A percentile compares a stretch with the other conserved stretches of the same genome.
phyloP scores from a whole-genome alignment of 2,888 invertebrate species.

The Chrysodeixis includens region DNA sequence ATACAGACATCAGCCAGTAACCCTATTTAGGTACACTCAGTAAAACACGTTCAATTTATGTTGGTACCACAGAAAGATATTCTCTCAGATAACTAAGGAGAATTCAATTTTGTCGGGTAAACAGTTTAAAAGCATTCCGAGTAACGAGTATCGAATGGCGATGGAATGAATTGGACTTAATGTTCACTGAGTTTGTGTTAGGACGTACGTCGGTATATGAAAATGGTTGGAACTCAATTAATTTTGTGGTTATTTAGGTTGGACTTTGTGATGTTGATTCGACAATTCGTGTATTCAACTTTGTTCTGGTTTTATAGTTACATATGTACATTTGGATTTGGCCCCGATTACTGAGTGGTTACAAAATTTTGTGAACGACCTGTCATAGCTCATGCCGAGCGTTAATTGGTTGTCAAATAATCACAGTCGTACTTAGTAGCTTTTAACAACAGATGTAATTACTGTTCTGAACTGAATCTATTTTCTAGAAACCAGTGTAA shows the following conservation, averaged over 20 bases:
- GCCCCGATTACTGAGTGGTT: no score
- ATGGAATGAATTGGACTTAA: slow-evolving; percentile 77
- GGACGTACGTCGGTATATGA: slow-evolving; percentile 18
- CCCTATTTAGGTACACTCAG: slow-evolving; percentile 50
- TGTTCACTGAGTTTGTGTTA: slow-evolving; percentile 58
- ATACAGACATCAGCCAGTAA: slow-evolving; percentile 57
- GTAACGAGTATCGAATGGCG: slow-evolving; percentile 76
- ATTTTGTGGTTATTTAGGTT: neutral
- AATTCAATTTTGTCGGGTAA: slow-evolving; percentile 70
- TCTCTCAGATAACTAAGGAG: slow-evolving; percentile 55
- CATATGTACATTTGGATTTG: no score
- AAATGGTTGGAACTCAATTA: neutral
- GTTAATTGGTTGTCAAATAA: no score
- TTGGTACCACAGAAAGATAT: slow-evolving; percentile 54
- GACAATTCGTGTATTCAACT: neutral
- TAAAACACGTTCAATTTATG: slow-evolving; percentile 56
- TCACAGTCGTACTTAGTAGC: no score
- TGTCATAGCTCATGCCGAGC: no score
- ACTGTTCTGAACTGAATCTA: no score
- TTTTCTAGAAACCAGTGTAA: no score
- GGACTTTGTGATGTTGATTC: neutral
- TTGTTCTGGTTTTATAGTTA: no score
- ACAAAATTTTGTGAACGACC: no score
- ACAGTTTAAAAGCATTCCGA: slow-evolving; percentile 70
- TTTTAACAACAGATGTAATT: no score